These are phyloP conservation scores for Cantharis rustica DNA, from an alignment of 2,888 invertebrate species.

Conservation along the genomic window DNA sequence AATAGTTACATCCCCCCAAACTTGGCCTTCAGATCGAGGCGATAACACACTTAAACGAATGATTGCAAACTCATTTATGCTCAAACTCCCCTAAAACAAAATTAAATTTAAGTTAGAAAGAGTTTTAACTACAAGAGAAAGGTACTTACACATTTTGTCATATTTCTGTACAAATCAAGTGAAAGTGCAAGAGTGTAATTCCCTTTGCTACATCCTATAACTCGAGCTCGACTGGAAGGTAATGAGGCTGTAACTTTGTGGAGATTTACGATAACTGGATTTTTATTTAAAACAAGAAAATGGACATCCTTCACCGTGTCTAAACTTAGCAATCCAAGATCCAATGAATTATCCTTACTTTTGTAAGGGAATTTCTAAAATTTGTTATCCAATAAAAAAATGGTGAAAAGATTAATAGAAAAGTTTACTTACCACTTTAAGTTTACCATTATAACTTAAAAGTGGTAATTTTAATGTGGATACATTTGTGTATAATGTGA, in stretches of 20 bases:
- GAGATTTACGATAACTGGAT: constrained; percentile 72
- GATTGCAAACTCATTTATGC: constrained; percentile 68
- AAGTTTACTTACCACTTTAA: constrained; percentile 59
- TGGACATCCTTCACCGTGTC: constrained; percentile 70
- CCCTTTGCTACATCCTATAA: constrained; percentile 66
- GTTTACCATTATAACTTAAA: constrained; percentile 73
- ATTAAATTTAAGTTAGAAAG: background rate
- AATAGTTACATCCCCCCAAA: constrained; percentile 72
- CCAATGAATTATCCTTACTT: constrained; percentile 57
- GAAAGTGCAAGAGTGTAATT: constrained; percentile 48
- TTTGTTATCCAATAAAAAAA: background rate
- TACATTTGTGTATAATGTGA: constrained; percentile 74
- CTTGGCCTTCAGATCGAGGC: constrained; percentile 69
- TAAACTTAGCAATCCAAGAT: constrained; percentile 69
- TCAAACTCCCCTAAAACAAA: constrained; percentile 59
- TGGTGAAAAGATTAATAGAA: constrained; percentile 1
- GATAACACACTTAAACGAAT: constrained; percentile 73
- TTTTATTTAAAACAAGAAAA: constrained; percentile 74
- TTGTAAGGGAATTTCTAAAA: constrained; percentile 52
- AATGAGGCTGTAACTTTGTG: constrained; percentile 65
- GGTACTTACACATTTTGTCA: constrained; percentile 53
- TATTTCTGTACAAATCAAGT: constrained; percentile 52
- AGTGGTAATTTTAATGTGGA: constrained; percentile 73
- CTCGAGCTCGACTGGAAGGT: constrained; percentile 62
- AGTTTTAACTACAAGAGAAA: constrained; percentile 23